Percentiles rank a stretch among this genome's conserved stretches.
Conservation (phyloP, 1,140 invertebrate species). For the Sitodiplosis mosellana region DNA sequence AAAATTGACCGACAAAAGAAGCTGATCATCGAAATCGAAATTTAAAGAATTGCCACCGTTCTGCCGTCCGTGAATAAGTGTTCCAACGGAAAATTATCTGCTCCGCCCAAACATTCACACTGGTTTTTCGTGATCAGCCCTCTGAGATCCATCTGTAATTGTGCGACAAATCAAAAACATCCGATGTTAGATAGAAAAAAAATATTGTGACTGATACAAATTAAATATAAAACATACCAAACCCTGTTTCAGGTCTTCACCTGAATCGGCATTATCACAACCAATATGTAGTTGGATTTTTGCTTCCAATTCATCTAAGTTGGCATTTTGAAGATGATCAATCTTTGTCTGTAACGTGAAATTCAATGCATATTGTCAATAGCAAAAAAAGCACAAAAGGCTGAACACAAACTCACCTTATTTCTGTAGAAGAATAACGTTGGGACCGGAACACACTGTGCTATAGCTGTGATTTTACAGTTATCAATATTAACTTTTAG, state of each 20-base stretch:
- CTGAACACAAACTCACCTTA: constrained; percentile 27
- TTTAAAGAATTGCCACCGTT: constrained; percentile 59
- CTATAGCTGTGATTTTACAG: constrained; percentile 65
- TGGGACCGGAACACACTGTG: constrained; percentile 88
- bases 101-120: constrained; percentile 94
- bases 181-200: no score
- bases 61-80: constrained; percentile 52
- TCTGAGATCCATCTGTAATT: constrained; percentile 67
- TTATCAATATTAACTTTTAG: constrained; percentile 88
- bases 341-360: constrained; percentile 42
- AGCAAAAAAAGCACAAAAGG: background rate
- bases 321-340: constrained; percentile 66
- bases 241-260: constrained; percentile 49
- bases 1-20: constrained; percentile 85
- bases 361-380: background rate
- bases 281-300: constrained; percentile 83
- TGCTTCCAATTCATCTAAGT: constrained; percentile 58
- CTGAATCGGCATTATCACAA: constrained; percentile 25
- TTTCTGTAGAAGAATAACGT: constrained; percentile 95
- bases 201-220: no score
- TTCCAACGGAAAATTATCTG: constrained; percentile 72
- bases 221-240: constrained; percentile 10
- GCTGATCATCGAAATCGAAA: constrained; percentile 88
- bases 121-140: constrained; percentile 72
- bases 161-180: constrained; percentile 4